Conservation (phyloP, 2,113 vertebrate species). For the Phyllostomus discolor region DNA sequence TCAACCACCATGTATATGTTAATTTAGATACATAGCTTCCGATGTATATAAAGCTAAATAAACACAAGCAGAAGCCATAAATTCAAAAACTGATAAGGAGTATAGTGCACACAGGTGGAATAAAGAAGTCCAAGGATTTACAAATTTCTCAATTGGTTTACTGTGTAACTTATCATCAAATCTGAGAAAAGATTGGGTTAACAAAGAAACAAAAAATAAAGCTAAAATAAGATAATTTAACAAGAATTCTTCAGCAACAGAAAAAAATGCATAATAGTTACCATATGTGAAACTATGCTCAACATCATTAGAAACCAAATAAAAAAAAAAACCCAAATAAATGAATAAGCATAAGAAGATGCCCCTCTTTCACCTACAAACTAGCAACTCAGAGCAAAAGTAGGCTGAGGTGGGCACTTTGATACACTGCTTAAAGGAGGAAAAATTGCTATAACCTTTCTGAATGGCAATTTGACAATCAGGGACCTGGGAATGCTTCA, state of each 20-base stretch:
- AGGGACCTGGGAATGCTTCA: neutral
- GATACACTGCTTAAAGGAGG: neutral
- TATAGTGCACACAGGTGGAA: neutral
- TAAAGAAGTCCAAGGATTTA: neutral
- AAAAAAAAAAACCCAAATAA: neutral
- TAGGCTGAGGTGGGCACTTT: neutral
- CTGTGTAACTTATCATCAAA: neutral
- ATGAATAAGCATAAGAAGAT: neutral
- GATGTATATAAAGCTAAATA: neutral
- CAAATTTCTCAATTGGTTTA: conserved; percentile 12
- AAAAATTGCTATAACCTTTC: neutral
- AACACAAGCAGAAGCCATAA: neutral
- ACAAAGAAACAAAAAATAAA: neutral
- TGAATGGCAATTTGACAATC: neutral
- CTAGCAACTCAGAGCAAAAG: neutral
- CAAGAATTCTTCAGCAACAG: neutral
- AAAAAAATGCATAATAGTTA: neutral
- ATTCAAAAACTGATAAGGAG: neutral
- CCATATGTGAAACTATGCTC: neutral
- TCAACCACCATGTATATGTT: neutral
- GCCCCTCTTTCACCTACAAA: neutral
- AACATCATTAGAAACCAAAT: neutral
- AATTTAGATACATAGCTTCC: neutral
- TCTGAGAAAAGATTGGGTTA: neutral
- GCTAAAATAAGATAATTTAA: neutral